Base-by-base conservation (phyloP, 2,113 vertebrate species). In the Grallaria varia region DNA sequence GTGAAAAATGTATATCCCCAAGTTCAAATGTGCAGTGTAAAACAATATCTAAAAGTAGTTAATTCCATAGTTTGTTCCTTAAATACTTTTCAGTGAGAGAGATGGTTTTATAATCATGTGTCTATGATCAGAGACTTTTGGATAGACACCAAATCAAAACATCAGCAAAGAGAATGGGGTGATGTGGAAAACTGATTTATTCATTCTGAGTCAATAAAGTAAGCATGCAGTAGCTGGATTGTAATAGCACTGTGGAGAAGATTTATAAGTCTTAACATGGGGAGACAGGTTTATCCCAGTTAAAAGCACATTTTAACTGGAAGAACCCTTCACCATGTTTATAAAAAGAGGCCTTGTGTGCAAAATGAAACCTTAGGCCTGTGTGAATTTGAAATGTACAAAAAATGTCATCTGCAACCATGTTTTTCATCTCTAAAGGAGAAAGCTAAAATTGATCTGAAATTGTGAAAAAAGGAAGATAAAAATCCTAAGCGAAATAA, bases 161-260 rank as follows among this genome's bases (percentile, higher is more conserved):
- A 96, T 95, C 90, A 95, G 95, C 90, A 90, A 56, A 79, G 86
- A 94, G 95, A 92, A 97, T 90, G 74, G 84, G 89, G 78, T 96
- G 96, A 97, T 95, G 93, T 95, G 96, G 95, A 97, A 98, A 97
- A 97, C 93, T 94, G 97, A 98, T 97, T 98, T 97, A 98, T 97
- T 97, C 95, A 81, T 96, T 96, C 88, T 63, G 82, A 95, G 96
- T 97, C 96, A 96, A 97, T 96, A 97, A 97, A 97, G 93, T 93
- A 97, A 97, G 97, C 95, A 95, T 76, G 96, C 97, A 95, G 98
- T 98, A 98, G 97, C 97, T 85, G 87, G 89, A 92, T 44, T 97
- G 96, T 97, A 98, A 97, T 97, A 97, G 96, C 92, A 85, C 87
- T 64, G 72, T 86, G 87, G 85, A 96, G 90, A 95, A 97, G 97